Evolutionary conservation across 1,140 invertebrate species (phyloP), one percentile per base, ranked within the genome.

Genomic region (Tetranychus cinnabarinus): DNA sequence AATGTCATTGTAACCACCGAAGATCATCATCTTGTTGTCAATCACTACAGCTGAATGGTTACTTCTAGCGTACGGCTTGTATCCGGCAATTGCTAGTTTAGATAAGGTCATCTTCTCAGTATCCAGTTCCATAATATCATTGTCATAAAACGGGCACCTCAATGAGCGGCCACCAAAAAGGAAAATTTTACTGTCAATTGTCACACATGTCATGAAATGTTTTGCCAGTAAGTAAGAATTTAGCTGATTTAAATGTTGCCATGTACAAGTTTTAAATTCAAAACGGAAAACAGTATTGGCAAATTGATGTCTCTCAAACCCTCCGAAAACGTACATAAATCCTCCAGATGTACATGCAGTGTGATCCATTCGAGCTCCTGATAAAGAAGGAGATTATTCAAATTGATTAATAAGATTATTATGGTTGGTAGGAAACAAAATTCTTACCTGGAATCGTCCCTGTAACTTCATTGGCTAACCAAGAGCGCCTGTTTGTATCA

Each of bases 301-400:
- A 72, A 88, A 90, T 63, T 80, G 75, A 65, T 87, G 82, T 54
- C 79, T 78, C 36, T 84, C 80, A 72, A 81, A 91, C 6, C 88
- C 88, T 34, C 87, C 89, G 76, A 89, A 92, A 60, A 92, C 82
- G 67, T 82, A 88, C 88, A 93, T 92, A 66, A 78, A 79, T 67
- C 85, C 75, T 61, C 77, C 76, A 62, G 87, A 81, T 8, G 90
- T 74, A 70, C 86, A 87, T 2, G 88, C 86, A 15, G 86, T 83
- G 72, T 93, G 89, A 0, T 88, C 89, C 75, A 93, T 89, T 67
- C 87, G 76, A 0, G 86, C 80, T 59, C 79, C 79, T 0, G 39
- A 6, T 42, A 10, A 42, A 42, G 10, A 42, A 42, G 39, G 1
- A 10, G 39, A 42, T 10, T 5, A 42, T 6, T 5, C 5, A 42